A percentile compares a stretch with the other conserved stretches of the same genome.
These are phyloP conservation scores for Tichodroma muraria DNA, from an alignment of 2,113 vertebrate species.

Conservation along the genomic window DNA sequence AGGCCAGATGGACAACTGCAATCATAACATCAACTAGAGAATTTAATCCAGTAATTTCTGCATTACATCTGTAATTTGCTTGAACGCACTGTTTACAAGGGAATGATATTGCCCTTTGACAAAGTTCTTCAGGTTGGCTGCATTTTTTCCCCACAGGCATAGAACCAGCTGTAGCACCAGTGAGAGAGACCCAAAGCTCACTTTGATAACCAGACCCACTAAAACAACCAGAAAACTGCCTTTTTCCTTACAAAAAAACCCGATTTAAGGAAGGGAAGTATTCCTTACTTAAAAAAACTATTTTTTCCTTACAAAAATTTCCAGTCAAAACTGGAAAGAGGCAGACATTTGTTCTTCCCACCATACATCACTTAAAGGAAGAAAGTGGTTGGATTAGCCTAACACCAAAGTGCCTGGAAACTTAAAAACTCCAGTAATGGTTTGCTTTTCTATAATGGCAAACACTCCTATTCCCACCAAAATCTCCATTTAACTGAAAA, in stretches of 20 bases:
- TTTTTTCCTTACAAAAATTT: neutral
- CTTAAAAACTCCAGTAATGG: neutral
- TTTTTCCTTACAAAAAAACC: neutral
- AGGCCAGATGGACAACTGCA: constrained; percentile 31
- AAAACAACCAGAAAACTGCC: neutral
- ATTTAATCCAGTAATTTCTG: constrained; percentile 16
- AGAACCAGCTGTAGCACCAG: neutral
- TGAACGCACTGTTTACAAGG: neutral
- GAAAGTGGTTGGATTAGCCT: neutral
- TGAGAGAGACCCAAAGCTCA: neutral
- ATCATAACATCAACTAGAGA: neutral
- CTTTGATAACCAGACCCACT: rapidly evolving
- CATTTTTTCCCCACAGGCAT: neutral
- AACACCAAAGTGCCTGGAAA: neutral
- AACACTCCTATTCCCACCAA: neutral
- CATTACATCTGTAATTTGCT: neutral
- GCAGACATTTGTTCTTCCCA: neutral
- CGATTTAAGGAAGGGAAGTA: too few relatives aligned
- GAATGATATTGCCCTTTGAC: neutral
- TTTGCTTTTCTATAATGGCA: neutral
- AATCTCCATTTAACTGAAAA: neutral
- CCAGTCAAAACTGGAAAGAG: neutral
- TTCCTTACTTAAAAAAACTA: too few relatives aligned
- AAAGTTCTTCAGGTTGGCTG: neutral
- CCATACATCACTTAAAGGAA: neutral